Evolutionary conservation across 2,888 invertebrate species (phyloP).

Genomic region (Drosophila pullipes): DNA sequence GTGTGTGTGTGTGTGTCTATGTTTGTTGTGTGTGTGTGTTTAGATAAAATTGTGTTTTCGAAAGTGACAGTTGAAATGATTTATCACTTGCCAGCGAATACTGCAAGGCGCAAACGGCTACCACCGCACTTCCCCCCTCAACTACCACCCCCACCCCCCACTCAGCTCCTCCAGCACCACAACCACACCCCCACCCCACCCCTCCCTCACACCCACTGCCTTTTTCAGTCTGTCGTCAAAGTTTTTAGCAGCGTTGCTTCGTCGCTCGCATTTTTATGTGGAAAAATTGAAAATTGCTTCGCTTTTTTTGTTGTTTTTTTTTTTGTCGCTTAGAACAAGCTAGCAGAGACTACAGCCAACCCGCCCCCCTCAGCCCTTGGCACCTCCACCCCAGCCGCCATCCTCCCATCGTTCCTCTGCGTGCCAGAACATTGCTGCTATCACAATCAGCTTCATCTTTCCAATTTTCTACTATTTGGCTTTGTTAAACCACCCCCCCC

Average conservation of each 20-base stretch:
- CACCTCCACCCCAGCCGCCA: background rate
- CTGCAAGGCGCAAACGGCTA: conserved; percentile 71
- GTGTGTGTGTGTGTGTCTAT: conserved; percentile 13
- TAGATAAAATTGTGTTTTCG: conserved; percentile 85
- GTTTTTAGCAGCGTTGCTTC: conserved; percentile 82
- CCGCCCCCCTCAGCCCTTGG: background rate
- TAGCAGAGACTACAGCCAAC: background rate
- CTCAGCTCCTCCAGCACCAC: background rate
- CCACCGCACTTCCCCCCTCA: conserved; percentile 14
- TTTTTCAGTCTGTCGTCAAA: conserved; percentile 82
- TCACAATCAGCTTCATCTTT: conserved; percentile 77
- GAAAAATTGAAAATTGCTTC: conserved; percentile 81
- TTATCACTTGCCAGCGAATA: conserved; percentile 83
- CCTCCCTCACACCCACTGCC: background rate
- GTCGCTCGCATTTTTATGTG: conserved; percentile 71
- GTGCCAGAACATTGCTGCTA: conserved; percentile 57
- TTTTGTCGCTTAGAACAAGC: conserved; percentile 28
- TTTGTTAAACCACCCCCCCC: conserved; percentile 48
- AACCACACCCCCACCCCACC: background rate
- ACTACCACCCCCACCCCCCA: conserved; percentile 6
- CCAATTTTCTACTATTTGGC: conserved; percentile 83
- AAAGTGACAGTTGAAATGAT: conserved; percentile 86
- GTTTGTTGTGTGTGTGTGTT: conserved; percentile 70
- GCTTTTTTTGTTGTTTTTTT: conserved; percentile 52
- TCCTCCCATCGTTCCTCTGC: background rate